Base-by-base conservation (phyloP, 2,888 invertebrate species). In the Brachyptera putata region DNA sequence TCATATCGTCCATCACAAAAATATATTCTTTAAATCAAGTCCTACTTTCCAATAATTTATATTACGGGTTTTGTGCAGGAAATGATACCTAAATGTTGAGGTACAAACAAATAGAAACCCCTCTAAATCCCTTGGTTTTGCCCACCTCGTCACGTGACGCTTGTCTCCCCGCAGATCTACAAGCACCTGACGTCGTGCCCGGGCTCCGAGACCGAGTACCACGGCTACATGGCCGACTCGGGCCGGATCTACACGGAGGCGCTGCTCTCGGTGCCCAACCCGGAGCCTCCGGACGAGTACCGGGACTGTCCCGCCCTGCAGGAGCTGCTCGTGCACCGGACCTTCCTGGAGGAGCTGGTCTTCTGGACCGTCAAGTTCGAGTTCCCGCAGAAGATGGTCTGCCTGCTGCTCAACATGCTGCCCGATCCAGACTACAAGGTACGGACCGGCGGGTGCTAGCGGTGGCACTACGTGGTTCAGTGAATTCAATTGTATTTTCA, bases 361-460 rank as follows among this genome's bases (percentile, higher is more conserved):
- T 97, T 98, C 79, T 98, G 98, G 97, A 95, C 94, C 21, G 94
- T 97, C 63, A 92, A 92, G 73, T 95, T 91, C 75, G 95, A 97
- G 76, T 98, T 97, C 77, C 97, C 97, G 1, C 95, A 97, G 77
- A 95, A 94, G 73, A 84, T 98, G 60, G 96, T 97, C 57, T 97
- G 96, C 71, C 84, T 97, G 66, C 77, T 98, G 63, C 82, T 98
- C 57, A 95, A 95, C 73, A 91, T 98, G 88, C 78, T 98, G 69
- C 96, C 96, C 1, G 95, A 96, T 77, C 89, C 91, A 66, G 87
- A 90, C 70, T 97, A 96, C 73, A 97, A 97, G 83, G 91, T 89
- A 68, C 30, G 18, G 5, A 26, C 21, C 4, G 7, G 30, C 11
- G 7, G n/a, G n/a, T n/a, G n/a, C n/a, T n/a, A n/a, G 7, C 30